These are phyloP conservation scores for Heliconius erato DNA, from an alignment of 2,888 invertebrate species.

Conservation along the genomic window DNA sequence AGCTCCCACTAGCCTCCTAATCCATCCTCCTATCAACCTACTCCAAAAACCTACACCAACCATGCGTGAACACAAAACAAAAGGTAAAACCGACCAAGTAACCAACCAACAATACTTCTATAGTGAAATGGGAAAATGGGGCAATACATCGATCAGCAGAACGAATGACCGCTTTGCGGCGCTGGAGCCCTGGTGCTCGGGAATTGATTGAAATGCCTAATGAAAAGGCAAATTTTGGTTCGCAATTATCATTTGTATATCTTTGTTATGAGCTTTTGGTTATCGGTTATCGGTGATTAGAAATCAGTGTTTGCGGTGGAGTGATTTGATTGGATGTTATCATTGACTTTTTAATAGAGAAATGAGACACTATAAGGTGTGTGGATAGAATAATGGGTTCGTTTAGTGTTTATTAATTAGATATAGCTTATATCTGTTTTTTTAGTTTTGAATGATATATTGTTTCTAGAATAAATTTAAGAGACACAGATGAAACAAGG, in stretches of 20 bases:
- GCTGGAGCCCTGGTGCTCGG: slow-evolving; percentile 21
- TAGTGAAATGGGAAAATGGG: slow-evolving; percentile 66
- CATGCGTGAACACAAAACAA: not conserved
- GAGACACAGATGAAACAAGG: no score
- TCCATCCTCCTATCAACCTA: not conserved
- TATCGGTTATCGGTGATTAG: slow-evolving; percentile 9
- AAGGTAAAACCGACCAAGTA: not conserved
- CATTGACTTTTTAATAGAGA: not conserved
- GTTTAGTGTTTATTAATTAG: no score
- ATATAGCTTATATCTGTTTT: no score
- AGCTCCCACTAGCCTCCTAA: not conserved
- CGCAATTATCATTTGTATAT: slow-evolving; percentile 50
- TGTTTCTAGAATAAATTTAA: no score
- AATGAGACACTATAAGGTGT: not conserved
- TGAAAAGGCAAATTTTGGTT: slow-evolving; percentile 39
- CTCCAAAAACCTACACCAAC: not conserved
- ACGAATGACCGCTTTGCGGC: slow-evolving; percentile 46
- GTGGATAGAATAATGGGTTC: no score
- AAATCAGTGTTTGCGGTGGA: not conserved
- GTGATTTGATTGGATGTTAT: not conserved
- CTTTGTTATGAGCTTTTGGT: slow-evolving; percentile 34
- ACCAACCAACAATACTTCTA: not conserved
- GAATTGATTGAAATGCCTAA: slow-evolving; percentile 46
- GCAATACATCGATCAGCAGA: slow-evolving; percentile 64
- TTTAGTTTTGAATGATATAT: no score